Evolutionary conservation across 2,797 vertebrate genomes (phyloP), one percentile per base, ranked within the genome.

Genomic region (Sebastes hubbsi): DNA sequence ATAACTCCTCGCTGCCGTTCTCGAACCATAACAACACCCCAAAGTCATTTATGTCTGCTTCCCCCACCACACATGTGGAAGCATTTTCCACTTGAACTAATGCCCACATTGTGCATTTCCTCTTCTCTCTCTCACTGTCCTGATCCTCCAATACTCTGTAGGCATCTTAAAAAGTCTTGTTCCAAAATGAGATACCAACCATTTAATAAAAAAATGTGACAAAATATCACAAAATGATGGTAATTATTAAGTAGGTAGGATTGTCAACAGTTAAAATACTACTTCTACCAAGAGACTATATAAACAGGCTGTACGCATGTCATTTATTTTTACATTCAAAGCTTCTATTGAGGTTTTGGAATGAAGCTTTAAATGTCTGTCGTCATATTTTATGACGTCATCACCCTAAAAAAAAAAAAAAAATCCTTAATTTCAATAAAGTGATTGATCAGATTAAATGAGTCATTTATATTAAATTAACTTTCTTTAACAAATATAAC

Each of bases 81-180:
- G 86, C 91, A 83, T 76, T 90, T 93, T 91, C 80, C 78, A 83
- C 82, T 82, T 94, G 77, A 92, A 88, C 88, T 78, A 29, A 72
- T 82, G 75, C 82, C 84, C 58, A 91, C 73, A 86, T 86, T 77
- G 80, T 78, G 82, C 62, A 63, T 84, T 83, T 86, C 78, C 80
- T 69, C 38, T 72, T 69, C 81, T 75, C 62, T 72, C 60, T 71
- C 64, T 13, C 38, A 2, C 29, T 38, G 36, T 65, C 30, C 52
- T n/a, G 3, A 34, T 62, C 56, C 66, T 67, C 18, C 56, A 4
- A 77, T 32, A 75, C 32, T 67, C 29, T 49, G 6, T 24, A 62
- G n/a, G 65, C 20, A 69, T 68, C 80, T 71, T 7, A 30, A 69
- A 74, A 38, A 36, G n/a, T 56, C 29, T 64, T 34, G 3, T 16